These are phyloP conservation scores for Montifringilla adamsi DNA, from an alignment of 2,113 vertebrate species.

Conservation along the genomic window DNA sequence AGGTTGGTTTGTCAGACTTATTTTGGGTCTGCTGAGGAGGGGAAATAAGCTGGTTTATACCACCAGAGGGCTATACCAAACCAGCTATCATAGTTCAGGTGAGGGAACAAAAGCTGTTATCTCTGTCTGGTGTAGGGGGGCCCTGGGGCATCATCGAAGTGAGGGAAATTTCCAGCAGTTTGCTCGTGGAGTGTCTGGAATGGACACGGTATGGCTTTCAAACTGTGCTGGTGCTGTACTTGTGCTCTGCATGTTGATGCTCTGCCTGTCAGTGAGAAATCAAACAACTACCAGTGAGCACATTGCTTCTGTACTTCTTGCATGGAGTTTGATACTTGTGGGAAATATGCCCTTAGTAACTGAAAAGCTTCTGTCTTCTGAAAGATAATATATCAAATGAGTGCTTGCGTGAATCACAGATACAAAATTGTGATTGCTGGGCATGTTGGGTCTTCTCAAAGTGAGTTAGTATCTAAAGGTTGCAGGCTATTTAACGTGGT, in stretches of 20 bases:
- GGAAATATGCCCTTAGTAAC: neutral
- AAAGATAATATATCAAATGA: neutral
- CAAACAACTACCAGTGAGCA: neutral
- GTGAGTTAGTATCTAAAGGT: neutral
- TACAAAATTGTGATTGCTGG: neutral
- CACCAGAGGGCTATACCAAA: constrained; percentile 12
- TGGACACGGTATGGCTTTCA: neutral
- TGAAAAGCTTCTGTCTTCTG: neutral
- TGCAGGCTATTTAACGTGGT: neutral
- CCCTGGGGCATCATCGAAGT: neutral
- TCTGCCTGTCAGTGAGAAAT: neutral
- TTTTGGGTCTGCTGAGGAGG: neutral
- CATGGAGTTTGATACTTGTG: neutral
- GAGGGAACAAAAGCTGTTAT: neutral
- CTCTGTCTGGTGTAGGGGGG: neutral
- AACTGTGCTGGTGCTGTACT: neutral
- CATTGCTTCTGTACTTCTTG: neutral
- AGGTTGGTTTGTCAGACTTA: neutral
- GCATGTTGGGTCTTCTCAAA: constrained; percentile 28
- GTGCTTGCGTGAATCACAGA: constrained; percentile 6
- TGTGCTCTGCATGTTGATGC: neutral
- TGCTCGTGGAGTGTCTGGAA: neutral
- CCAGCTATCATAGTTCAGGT: neutral
- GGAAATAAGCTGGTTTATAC: neutral
- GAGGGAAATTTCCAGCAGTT: neutral